Evolutionary conservation across 2,797 vertebrate genomes (phyloP).

Genomic region (Anguilla megastoma): DNA sequence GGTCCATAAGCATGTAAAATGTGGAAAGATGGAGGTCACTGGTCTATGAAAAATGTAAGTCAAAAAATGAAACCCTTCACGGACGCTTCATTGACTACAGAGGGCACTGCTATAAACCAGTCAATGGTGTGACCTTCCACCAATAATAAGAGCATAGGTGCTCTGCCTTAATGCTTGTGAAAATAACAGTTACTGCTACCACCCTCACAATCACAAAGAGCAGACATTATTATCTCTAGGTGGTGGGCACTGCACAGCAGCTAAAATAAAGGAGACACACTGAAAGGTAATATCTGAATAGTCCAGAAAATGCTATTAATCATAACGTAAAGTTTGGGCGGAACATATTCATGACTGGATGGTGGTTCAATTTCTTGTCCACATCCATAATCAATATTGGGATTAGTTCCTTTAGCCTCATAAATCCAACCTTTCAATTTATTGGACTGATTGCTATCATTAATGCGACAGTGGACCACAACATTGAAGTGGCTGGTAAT

Average conservation of each 20-base stretch:
- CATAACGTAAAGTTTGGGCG: constrained; percentile 39
- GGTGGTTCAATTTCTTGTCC: constrained; percentile 53
- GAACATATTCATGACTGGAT: constrained; percentile 50
- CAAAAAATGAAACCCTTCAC: background rate
- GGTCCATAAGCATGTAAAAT: background rate
- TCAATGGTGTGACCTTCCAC: background rate
- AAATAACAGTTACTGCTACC: background rate
- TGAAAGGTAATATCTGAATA: constrained; percentile 55
- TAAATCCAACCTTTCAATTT: constrained; percentile 59
- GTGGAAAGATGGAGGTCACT: background rate
- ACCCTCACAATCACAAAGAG: background rate
- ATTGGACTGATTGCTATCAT: constrained; percentile 52
- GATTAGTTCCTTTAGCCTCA: constrained; percentile 49
- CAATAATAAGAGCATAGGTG: background rate
- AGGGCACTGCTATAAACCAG: background rate
- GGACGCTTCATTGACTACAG: background rate
- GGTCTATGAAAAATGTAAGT: background rate
- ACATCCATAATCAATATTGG: constrained; percentile 56
- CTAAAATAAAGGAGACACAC: background rate
- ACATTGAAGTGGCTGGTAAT: constrained; percentile 64
- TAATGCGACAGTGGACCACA: constrained; percentile 52
- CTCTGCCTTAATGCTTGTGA: background rate
- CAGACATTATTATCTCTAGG: background rate
- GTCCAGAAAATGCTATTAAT: constrained; percentile 29
- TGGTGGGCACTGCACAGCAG: background rate